These are phyloP conservation scores for Dreissena polymorpha DNA, from an alignment of 1,140 invertebrate genomes.

Conservation along the genomic window DNA sequence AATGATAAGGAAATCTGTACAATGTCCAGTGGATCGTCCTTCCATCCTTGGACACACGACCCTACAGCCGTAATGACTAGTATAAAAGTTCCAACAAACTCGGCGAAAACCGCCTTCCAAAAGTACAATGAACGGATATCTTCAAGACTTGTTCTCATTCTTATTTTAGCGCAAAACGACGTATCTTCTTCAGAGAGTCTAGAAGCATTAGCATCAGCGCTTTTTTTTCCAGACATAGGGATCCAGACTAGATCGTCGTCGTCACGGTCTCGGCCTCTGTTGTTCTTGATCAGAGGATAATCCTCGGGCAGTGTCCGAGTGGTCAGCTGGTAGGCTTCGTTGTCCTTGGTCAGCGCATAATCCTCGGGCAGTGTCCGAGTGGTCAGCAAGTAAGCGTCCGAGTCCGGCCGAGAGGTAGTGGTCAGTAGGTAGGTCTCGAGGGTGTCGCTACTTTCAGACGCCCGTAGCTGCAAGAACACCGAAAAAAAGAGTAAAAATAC, in stretches of 20 bases:
- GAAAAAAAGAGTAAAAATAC: no score
- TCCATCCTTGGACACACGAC: conserved; percentile 81
- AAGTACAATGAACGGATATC: conserved; percentile 67
- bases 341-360: no score
- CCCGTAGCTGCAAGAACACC: no score
- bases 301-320: no score
- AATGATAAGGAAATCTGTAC: conserved; percentile 72
- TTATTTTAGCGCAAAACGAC: conserved; percentile 24
- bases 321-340: no score
- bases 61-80: conserved; percentile 92
- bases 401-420: no score
- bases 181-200: conserved; percentile 13
- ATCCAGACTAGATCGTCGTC: not conserved
- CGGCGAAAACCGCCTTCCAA: conserved; percentile 81
- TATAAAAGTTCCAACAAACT: conserved; percentile 92
- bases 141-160: conserved; percentile 68
- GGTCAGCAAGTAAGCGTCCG: no score
- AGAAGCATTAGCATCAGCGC: not conserved
- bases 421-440: no score
- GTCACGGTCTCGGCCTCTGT: no score
- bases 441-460: no score
- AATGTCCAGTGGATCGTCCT: conserved; percentile 58
- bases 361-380: no score
- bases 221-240: not conserved
- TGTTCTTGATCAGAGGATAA: no score